Percentiles rank a stretch among this genome's conserved stretches.
phyloP scores from a whole-genome alignment of 2,113 vertebrate genomes.

The Nibea albiflora region DNA sequence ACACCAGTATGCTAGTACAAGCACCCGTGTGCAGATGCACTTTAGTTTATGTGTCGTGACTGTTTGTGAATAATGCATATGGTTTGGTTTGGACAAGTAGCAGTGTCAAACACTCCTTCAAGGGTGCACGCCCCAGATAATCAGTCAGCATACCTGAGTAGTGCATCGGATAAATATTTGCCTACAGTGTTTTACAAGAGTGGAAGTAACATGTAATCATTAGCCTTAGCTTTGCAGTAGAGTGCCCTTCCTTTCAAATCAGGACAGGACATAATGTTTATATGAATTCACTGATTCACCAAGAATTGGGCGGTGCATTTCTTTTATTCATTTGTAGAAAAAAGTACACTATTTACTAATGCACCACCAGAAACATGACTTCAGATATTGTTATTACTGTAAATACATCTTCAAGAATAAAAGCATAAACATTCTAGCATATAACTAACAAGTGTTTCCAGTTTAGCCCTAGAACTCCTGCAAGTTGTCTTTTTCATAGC shows the following conservation, averaged over 20 bases:
- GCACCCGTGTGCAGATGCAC: background rate
- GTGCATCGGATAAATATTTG: constrained; percentile 68
- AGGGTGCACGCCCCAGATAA: constrained; percentile 7
- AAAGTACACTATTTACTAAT: background rate
- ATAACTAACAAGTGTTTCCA: background rate
- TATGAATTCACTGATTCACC: background rate
- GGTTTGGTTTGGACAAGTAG: constrained; percentile 1
- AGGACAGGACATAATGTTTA: constrained; percentile 24
- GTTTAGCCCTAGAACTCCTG: too few relatives aligned
- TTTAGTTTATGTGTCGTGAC: background rate
- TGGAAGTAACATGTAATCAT: constrained; percentile 61
- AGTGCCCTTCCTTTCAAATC: constrained; percentile 33
- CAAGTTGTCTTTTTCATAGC: too few relatives aligned
- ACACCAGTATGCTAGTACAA: background rate
- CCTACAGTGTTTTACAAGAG: constrained; percentile 41
- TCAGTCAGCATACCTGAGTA: constrained; percentile 44
- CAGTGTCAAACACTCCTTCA: constrained; percentile 8
- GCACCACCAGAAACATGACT: background rate
- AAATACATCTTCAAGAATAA: background rate
- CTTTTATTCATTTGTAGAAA: background rate
- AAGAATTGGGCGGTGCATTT: background rate
- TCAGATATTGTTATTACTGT: background rate
- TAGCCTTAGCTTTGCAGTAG: constrained; percentile 32
- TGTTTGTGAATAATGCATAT: constrained; percentile 8
- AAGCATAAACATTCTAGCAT: background rate